Conservation (phyloP, 2,888 invertebrate genomes). For the Steinernema carpocapsae region DNA sequence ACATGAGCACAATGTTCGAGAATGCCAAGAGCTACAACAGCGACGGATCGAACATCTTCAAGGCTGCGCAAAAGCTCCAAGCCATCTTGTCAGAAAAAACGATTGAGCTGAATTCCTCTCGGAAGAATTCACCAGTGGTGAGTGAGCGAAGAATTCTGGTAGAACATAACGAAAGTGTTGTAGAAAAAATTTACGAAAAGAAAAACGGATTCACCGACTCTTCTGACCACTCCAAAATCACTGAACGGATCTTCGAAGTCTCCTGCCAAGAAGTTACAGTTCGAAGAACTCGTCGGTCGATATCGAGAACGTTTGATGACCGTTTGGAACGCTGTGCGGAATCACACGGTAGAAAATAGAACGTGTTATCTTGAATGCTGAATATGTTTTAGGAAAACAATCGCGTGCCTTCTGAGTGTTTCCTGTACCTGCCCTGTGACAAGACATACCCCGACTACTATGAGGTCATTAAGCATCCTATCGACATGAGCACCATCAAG, state of each 20-base stretch:
- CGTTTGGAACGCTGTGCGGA: constrained; percentile 75
- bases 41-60: constrained; percentile 81
- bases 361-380: not conserved
- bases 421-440: constrained; percentile 94
- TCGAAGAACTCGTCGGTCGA: constrained; percentile 62
- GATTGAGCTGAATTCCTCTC: not conserved
- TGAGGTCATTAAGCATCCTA: constrained; percentile 90
- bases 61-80: constrained; percentile 81
- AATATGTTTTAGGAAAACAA: constrained; percentile 74
- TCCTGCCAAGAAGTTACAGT: constrained; percentile 41
- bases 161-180: not conserved
- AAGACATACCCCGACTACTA: constrained; percentile 95
- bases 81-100: constrained; percentile 40
- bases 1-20: constrained; percentile 93
- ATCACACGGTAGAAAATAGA: constrained; percentile 34
- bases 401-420: constrained; percentile 85
- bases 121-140: not conserved
- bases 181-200: constrained; percentile 17
- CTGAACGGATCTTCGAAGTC: not conserved
- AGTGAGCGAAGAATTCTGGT: not conserved
- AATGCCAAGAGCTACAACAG: constrained; percentile 91
- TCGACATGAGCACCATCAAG: constrained; percentile 86
- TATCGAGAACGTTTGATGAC: constrained; percentile 78
- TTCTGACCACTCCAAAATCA: not conserved
- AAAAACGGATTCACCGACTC: not conserved